Base-by-base conservation (phyloP, 1,140 invertebrate genomes). In the Akabosia matsudoensis region DNA sequence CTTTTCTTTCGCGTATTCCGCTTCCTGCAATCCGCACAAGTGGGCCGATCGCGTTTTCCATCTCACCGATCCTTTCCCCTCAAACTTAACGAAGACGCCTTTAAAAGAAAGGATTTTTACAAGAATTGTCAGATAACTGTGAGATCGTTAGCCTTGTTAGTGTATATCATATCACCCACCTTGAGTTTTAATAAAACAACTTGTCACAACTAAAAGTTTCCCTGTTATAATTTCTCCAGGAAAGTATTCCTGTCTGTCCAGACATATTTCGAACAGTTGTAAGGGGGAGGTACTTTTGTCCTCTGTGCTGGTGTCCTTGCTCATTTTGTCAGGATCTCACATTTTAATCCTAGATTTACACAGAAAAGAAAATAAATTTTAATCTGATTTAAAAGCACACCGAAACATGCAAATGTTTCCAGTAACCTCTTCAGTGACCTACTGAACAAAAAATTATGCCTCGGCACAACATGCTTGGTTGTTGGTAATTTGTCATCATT, bases 211-310 rank as follows among this genome's bases (percentile, higher is more conserved):
- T 13, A 67, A 31, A 7, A 67, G 10, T n/a, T 67, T 67, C 31
- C 61, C 61, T 13, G 61, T 67, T 1, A 67, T 30, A 28, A 67
- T 30, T n/a, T 67, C 61, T 67, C 61, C 61, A 31, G 61, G 61
- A 67, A 67, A 67, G 61, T 67, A 67, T 30, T 67, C 61, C 7
- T 67, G 26, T n/a, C 61, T 3, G 28, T 67, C 26, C 4, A 67
- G 28, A 67, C 24, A 67, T 30, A 67, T 67, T 67, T 67, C 61
- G 24, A 67, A 67, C 24, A 67, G 24, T 67, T 67, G 7, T 56
- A 56, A 45, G 37, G 37, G n/a, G n/a, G n/a, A n/a, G n/a, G n/a
- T n/a, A n/a, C n/a, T n/a, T n/a, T n/a, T n/a, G n/a, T n/a, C n/a
- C n/a, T n/a, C n/a, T 30, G 28, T 30, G 61, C 24, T 2, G 26